Percentiles rank a stretch among this genome's conserved stretches.
Evolutionary conservation across 2,113 vertebrate species (phyloP).

Genomic region (Anhinga rufa): DNA sequence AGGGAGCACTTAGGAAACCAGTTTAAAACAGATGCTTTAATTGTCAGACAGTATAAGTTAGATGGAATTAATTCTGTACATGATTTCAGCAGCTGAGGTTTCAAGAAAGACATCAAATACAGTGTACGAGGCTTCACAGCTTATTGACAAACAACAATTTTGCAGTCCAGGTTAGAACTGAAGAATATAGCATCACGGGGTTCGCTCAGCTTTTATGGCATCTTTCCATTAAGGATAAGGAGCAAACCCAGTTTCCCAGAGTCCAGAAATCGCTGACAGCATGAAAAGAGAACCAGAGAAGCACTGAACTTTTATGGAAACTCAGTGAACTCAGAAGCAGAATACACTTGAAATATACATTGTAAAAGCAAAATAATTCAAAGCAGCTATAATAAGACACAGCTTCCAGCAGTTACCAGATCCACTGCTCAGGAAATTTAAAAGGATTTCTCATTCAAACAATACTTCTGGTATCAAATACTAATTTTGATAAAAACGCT

Average conservation of each 20-base stretch:
- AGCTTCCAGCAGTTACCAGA: background rate
- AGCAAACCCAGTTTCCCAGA: background rate
- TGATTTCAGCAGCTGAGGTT: background rate
- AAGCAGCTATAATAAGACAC: background rate
- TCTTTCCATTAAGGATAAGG: background rate
- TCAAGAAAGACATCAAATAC: background rate
- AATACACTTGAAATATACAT: background rate
- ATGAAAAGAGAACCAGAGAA: background rate
- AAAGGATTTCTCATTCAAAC: background rate
- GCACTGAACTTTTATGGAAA: background rate
- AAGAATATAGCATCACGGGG: background rate
- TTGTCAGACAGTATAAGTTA: background rate
- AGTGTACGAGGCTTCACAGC: background rate
- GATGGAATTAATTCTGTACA: background rate
- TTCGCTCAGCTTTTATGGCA: background rate
- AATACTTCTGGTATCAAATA: background rate
- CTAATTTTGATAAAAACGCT: background rate
- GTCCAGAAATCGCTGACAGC: background rate
- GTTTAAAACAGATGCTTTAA: background rate
- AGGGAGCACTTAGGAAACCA: background rate
- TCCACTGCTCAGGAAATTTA: background rate
- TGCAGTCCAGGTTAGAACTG: background rate
- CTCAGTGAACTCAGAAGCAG: background rate
- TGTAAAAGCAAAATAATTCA: no score
- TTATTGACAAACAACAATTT: background rate